These are phyloP conservation scores for Petrolisthes manimaculis DNA, from an alignment of 2,888 invertebrate species.

Conservation along the genomic window DNA sequence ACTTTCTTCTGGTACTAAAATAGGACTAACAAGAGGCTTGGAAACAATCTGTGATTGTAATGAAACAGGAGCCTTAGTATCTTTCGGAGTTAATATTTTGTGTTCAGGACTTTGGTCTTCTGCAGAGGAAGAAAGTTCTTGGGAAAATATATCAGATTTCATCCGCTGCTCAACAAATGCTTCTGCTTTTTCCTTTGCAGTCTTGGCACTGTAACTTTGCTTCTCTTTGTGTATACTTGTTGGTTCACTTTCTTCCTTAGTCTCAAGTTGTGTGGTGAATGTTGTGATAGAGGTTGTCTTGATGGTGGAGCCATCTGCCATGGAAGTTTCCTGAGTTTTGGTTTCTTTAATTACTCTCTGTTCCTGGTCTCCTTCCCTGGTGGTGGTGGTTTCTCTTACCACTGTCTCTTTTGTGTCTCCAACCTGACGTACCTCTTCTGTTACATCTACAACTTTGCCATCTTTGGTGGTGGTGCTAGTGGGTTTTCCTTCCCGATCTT, in stretches of 20 bases:
- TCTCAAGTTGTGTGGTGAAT: slow-evolving; percentile 63
- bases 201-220: slow-evolving; percentile 30
- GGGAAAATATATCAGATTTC: slow-evolving; percentile 63
- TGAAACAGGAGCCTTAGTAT: slow-evolving; percentile 54
- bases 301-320: slow-evolving; percentile 62
- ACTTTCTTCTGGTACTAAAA: slow-evolving; percentile 61
- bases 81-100: slow-evolving; percentile 59
- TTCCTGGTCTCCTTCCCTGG: slow-evolving; percentile 61
- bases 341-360: slow-evolving; percentile 61
- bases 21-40: slow-evolving; percentile 54
- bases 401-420: slow-evolving; percentile 62
- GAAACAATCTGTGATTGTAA: slow-evolving; percentile 19
- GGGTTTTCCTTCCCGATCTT: slow-evolving; percentile 19
- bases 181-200: slow-evolving; percentile 58
- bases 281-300: slow-evolving; percentile 65
- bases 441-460: slow-evolving; percentile 41
- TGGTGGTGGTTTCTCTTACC: slow-evolving; percentile 57
- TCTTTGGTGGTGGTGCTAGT: slow-evolving; percentile 7
- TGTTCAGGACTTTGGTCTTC: slow-evolving; percentile 65
- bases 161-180: slow-evolving; percentile 55
- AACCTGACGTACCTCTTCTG: slow-evolving; percentile 54
- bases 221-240: background rate
- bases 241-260: slow-evolving; percentile 26
- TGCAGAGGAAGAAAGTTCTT: slow-evolving; percentile 58
- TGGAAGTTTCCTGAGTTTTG: slow-evolving; percentile 63